Evolutionary conservation across 2,113 vertebrate genomes (phyloP).

Genomic region (Dasyornis broadbenti): DNA sequence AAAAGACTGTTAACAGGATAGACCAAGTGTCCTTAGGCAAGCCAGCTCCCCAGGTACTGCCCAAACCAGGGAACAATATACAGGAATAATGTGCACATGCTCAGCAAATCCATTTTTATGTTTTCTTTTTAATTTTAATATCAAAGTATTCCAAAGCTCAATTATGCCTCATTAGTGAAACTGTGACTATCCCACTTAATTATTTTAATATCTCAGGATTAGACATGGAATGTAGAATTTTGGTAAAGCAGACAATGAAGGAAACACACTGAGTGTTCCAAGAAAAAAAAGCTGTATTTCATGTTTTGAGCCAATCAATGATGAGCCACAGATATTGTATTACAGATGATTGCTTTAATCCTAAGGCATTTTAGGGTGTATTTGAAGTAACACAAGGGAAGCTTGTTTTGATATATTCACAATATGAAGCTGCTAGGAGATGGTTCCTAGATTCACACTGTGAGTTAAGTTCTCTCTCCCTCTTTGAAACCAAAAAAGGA

Average conservation of each 20-base stretch:
- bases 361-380: slow-evolving; percentile 64
- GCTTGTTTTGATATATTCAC: slow-evolving; percentile 53
- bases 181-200: slow-evolving; percentile 64
- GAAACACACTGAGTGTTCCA: slow-evolving; percentile 39
- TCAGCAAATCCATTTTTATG: slow-evolving; percentile 11
- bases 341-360: slow-evolving; percentile 71
- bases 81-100: neutral
- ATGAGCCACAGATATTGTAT: slow-evolving; percentile 59
- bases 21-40: neutral
- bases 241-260: slow-evolving; percentile 42
- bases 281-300: slow-evolving; percentile 61
- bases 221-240: slow-evolving; percentile 62
- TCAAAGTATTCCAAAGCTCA: slow-evolving; percentile 56
- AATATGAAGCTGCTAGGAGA: slow-evolving; percentile 34
- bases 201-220: slow-evolving; percentile 68
- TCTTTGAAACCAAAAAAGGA: neutral
- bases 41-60: neutral
- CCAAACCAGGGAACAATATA: neutral
- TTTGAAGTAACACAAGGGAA: slow-evolving; percentile 61
- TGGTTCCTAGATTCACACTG: slow-evolving; percentile 31
- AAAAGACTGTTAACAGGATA: neutral
- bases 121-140: slow-evolving; percentile 54
- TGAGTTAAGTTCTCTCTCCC: neutral
- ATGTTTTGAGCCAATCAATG: slow-evolving; percentile 63
- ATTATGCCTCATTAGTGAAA: slow-evolving; percentile 68